Conservation (phyloP, 2,888 invertebrate genomes). For the Luperina nickerlii region DNA sequence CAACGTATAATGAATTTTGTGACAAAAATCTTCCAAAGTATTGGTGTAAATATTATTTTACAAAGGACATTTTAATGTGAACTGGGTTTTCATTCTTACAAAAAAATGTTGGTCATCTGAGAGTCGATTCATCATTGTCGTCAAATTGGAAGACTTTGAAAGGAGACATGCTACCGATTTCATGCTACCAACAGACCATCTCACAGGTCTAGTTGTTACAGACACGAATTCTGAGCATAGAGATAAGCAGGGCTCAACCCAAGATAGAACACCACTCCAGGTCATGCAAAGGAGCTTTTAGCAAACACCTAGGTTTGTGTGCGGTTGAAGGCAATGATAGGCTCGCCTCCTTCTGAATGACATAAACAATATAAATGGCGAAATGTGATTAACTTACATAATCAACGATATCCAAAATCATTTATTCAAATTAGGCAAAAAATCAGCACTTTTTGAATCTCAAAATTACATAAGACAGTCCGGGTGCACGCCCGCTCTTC, state of each 20-base stretch:
- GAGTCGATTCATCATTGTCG: not conserved
- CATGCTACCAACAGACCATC: too few species aligned
- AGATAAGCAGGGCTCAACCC: not conserved
- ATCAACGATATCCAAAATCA: not conserved
- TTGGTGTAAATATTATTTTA: not conserved
- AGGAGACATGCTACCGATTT: not conserved
- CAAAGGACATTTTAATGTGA: slow-evolving; percentile 17
- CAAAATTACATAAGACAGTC: not conserved
- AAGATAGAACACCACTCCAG: not conserved
- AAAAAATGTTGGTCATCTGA: not conserved
- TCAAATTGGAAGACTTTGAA: not conserved
- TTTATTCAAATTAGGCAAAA: not conserved
- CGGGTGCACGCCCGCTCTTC: not conserved
- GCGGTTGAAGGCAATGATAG: not conserved
- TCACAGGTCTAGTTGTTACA: not conserved
- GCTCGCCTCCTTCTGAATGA: too few species aligned
- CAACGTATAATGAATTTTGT: slow-evolving; percentile 23
- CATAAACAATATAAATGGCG: not conserved
- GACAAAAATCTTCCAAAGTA: not conserved
- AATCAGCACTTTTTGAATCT: not conserved
- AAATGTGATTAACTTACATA: not conserved
- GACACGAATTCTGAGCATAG: too few species aligned
- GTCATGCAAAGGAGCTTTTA: not conserved
- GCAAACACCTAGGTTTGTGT: not conserved
- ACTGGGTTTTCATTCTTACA: slow-evolving; percentile 12